Percentiles rank a stretch among this genome's conserved stretches.
These are phyloP conservation scores for Porites lutea DNA, from an alignment of 64 coral and sea anemone species.

Conservation along the genomic window DNA sequence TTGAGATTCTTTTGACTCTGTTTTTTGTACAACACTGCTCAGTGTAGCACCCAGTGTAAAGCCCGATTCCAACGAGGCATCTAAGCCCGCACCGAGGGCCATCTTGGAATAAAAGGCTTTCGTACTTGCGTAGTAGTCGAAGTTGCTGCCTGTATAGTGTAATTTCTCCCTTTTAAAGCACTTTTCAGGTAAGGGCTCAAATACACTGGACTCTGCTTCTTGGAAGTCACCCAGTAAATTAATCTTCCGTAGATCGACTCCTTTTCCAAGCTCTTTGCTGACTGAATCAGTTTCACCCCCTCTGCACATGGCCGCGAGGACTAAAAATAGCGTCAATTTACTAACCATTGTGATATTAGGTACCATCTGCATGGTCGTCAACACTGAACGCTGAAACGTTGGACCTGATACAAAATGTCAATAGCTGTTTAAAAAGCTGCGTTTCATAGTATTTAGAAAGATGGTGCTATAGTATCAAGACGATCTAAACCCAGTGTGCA, in stretches of 20 bases:
- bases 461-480: too few species aligned
- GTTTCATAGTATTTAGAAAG: too few species aligned
- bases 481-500: too few species aligned
- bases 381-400: too few species aligned
- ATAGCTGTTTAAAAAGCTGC: too few species aligned
- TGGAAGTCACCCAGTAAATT: not conserved
- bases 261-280: not conserved
- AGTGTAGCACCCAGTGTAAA: not conserved
- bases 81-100: not conserved
- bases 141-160: not conserved
- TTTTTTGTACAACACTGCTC: not conserved
- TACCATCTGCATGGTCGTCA: too few species aligned
- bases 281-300: not conserved
- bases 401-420: too few species aligned
- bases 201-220: not conserved
- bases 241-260: not conserved
- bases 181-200: not conserved
- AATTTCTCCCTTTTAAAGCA: not conserved
- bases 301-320: too few species aligned
- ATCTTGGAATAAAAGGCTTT: conserved; percentile 10
- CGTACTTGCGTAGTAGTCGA: conserved; percentile 21
- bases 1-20: not conserved
- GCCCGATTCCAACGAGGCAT: conserved; percentile 1
- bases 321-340: too few species aligned
- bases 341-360: too few species aligned